phyloP scores from a whole-genome alignment of 2,113 vertebrate species.

The Leucopternis melanops region DNA sequence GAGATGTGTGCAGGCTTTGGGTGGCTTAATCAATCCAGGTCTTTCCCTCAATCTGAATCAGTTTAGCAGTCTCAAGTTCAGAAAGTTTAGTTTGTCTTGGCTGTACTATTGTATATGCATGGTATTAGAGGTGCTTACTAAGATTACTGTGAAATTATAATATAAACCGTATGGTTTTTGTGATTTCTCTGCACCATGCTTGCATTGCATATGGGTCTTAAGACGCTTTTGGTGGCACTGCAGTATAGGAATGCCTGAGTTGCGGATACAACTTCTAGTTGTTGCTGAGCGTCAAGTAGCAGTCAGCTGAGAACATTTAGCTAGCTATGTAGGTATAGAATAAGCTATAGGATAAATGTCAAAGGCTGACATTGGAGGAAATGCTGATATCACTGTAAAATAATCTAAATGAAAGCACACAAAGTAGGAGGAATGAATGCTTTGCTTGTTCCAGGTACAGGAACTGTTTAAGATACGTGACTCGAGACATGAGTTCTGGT shows the following conservation, averaged over 20 bases:
- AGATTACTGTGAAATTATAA: not conserved
- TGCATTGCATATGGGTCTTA: not conserved
- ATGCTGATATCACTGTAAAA: not conserved
- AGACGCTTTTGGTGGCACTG: not conserved
- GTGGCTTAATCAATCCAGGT: not conserved
- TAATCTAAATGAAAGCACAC: not conserved
- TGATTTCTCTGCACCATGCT: not conserved
- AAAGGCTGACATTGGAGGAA: not conserved
- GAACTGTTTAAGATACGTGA: not conserved
- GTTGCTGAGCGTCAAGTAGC: not conserved
- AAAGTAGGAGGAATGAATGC: not conserved
- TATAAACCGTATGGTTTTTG: not conserved
- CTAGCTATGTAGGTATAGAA: not conserved
- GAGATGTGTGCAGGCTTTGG: not conserved
- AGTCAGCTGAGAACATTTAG: not conserved
- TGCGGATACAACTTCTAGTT: not conserved
- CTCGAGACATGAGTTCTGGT: not conserved
- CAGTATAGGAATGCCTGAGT: not conserved
- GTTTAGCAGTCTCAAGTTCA: not conserved
- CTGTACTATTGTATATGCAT: not conserved
- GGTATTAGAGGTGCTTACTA: not conserved
- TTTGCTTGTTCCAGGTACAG: not conserved
- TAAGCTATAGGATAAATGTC: slow-evolving; percentile 24
- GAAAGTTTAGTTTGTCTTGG: not conserved
- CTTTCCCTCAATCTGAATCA: not conserved